Percentiles rank a stretch among this genome's conserved stretches.
These are phyloP conservation scores for Halichoerus grypus DNA, from an alignment of 2,113 vertebrate species.

Conservation along the genomic window DNA sequence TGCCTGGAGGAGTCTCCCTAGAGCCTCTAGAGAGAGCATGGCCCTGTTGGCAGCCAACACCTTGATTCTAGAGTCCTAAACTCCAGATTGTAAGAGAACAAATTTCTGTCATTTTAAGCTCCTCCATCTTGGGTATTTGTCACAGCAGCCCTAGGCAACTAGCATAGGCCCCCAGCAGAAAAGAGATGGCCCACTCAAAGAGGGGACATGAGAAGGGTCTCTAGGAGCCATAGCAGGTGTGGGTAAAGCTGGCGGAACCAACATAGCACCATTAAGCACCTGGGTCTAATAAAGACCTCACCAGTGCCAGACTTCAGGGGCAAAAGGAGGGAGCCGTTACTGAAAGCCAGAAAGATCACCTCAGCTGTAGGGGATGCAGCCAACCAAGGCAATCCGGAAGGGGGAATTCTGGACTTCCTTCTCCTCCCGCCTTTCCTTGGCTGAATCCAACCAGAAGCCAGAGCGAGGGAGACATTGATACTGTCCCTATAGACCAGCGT, in stretches of 20 bases:
- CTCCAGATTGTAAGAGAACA: background rate
- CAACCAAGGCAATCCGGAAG: background rate
- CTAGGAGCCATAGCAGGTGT: background rate
- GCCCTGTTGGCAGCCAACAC: too few species aligned
- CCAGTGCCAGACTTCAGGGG: background rate
- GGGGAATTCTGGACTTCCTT: background rate
- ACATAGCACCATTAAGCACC: rapidly evolving
- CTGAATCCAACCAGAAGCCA: background rate
- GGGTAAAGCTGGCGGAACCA: too few species aligned
- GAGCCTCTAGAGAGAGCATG: too few species aligned
- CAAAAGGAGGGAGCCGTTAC: background rate
- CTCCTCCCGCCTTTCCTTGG: too few species aligned
- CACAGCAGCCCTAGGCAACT: background rate
- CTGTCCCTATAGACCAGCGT: background rate
- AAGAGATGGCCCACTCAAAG: background rate
- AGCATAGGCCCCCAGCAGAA: background rate
- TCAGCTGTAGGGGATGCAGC: background rate
- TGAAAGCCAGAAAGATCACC: background rate
- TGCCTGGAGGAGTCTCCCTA: background rate
- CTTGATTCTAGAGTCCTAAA: background rate
- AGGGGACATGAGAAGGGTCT: background rate
- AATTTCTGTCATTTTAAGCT: background rate
- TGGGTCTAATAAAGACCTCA: background rate
- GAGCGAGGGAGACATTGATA: background rate
- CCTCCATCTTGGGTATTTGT: background rate